A percentile compares a stretch with the other conserved stretches of the same genome.
These are phyloP conservation scores for Agelastica alni DNA, from an alignment of 2,888 invertebrate species.

Conservation along the genomic window DNA sequence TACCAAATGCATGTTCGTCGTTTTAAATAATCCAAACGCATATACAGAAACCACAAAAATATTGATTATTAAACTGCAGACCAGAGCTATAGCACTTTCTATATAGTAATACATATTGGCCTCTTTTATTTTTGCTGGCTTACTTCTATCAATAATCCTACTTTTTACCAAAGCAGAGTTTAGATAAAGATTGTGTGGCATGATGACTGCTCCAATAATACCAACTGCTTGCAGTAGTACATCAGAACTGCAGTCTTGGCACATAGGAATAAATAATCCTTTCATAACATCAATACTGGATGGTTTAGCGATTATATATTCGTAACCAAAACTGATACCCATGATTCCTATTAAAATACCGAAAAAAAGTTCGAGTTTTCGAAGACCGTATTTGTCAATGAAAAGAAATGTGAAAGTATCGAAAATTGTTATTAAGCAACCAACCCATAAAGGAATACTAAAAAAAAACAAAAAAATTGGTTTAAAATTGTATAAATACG, in stretches of 20 bases:
- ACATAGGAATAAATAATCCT: conserved; percentile 81
- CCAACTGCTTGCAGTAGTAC: conserved; percentile 76
- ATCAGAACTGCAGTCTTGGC: conserved; percentile 67
- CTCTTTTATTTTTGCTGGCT: conserved; percentile 71
- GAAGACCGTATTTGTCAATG: conserved; percentile 79
- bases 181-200: conserved; percentile 90
- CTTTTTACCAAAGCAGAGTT: conserved; percentile 90
- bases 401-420: conserved; percentile 88
- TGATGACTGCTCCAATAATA: conserved; percentile 82
- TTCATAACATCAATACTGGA: conserved; percentile 69
- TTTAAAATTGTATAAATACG: no score
- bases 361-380: conserved; percentile 83
- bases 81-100: conserved; percentile 76
- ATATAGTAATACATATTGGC: conserved; percentile 84
- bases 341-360: conserved; percentile 79
- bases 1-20: conserved; percentile 71
- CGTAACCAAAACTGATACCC: conserved; percentile 87
- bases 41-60: conserved; percentile 87
- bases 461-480: no score
- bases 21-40: conserved; percentile 76
- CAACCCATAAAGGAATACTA: conserved; percentile 76
- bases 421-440: conserved; percentile 79
- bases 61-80: conserved; percentile 83
- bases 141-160: conserved; percentile 74
- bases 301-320: conserved; percentile 75